Evolutionary conservation across 1,140 invertebrate genomes (phyloP).

Genomic region (Chlorops oryzae): DNA sequence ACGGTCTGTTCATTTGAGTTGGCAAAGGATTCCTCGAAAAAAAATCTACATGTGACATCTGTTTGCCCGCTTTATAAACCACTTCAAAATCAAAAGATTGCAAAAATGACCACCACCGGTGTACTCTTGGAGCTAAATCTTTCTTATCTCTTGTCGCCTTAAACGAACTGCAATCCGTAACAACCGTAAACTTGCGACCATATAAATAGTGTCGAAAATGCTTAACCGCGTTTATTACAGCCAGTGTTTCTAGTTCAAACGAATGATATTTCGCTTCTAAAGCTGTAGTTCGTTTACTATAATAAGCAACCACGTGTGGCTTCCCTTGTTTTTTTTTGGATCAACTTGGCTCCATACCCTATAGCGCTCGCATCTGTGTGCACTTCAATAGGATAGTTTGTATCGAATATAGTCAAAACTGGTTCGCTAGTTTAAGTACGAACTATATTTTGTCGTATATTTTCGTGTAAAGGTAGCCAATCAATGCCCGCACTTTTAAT

Average conservation of each 20-base stretch:
- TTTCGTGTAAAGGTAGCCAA: no score
- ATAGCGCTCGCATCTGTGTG: constrained; percentile 9
- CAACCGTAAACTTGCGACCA: no score
- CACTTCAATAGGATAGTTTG: neutral
- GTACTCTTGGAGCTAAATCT: constrained; percentile 21
- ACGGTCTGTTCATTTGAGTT: no score
- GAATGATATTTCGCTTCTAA: constrained; percentile 20
- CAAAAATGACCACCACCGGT: no score
- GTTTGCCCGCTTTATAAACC: constrained; percentile 18
- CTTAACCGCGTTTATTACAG: no score
- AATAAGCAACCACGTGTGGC: constrained; percentile 12
- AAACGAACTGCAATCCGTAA: constrained; percentile 8
- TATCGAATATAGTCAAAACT: neutral
- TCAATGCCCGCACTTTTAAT: no score
- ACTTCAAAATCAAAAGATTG: constrained; percentile 13
- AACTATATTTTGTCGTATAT: no score
- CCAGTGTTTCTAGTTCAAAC: constrained; percentile 22
- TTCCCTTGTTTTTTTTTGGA: constrained; percentile 7
- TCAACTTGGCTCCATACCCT: neutral
- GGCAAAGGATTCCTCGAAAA: no score
- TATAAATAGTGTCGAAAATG: no score
- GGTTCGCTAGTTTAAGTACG: neutral
- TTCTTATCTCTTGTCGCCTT: neutral
- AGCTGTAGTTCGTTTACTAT: constrained; percentile 11
- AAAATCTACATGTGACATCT: no score